Evolutionary conservation across 2,113 vertebrate species (phyloP).

Genomic region (Rostratula benghalensis): DNA sequence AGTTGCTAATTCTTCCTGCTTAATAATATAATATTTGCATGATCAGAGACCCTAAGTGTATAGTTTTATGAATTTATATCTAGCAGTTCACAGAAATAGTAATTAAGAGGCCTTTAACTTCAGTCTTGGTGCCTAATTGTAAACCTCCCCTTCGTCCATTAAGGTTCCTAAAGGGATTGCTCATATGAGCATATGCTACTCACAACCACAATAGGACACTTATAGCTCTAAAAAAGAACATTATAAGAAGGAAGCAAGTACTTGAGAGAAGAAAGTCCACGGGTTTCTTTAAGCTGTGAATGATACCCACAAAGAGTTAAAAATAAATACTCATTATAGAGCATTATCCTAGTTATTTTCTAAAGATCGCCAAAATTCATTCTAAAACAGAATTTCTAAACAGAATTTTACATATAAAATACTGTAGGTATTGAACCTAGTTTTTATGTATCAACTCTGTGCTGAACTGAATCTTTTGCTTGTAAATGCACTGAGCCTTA

Average conservation of each 20-base stretch:
- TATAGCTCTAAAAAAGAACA: background rate
- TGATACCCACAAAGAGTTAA: background rate
- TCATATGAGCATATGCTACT: background rate
- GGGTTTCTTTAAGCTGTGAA: background rate
- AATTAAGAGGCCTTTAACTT: background rate
- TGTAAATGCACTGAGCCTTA: slow-evolving; percentile 36
- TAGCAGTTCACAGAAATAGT: background rate
- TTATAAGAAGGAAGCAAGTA: background rate
- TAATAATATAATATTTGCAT: background rate
- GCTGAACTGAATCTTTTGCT: slow-evolving; percentile 15
- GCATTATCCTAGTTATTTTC: background rate
- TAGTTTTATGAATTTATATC: background rate
- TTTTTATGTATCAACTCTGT: background rate
- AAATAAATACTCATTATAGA: background rate
- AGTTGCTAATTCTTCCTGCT: background rate
- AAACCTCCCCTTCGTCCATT: background rate
- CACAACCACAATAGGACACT: background rate
- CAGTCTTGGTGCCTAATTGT: background rate
- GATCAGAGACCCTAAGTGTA: background rate
- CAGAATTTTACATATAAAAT: slow-evolving; percentile 11
- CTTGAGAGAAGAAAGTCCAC: background rate
- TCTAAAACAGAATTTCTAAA: slow-evolving; percentile 16
- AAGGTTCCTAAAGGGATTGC: background rate
- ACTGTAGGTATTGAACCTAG: background rate
- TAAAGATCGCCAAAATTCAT: background rate